Evolutionary conservation across 64 coral and sea anemone genomes (phyloP).

Genomic region (Hydrozoanthus tunicans): DNA sequence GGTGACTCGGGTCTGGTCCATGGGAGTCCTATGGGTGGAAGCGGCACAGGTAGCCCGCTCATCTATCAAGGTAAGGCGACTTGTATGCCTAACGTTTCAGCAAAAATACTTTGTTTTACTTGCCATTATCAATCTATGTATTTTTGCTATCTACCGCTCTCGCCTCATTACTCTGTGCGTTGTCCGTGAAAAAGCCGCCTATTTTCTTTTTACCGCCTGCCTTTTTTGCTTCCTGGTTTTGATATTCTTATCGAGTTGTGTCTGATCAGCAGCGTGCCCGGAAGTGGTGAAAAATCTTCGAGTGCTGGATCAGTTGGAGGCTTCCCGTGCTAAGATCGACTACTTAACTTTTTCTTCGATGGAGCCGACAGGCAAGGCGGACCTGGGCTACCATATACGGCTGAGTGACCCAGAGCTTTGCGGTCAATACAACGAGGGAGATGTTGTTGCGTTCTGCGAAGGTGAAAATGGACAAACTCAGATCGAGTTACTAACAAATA

Average conservation of each 20-base stretch:
- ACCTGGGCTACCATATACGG: slow-evolving; percentile 85
- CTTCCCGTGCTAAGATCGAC: slow-evolving; percentile 42
- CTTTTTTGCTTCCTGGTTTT: not conserved
- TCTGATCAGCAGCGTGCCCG: not conserved
- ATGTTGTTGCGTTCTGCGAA: slow-evolving; percentile 86
- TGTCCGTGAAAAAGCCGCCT: no score
- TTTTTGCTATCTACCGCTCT: no score
- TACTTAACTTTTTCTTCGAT: slow-evolving; percentile 7
- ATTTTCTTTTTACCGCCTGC: not conserved
- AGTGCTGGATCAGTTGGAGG: slow-evolving; percentile 34
- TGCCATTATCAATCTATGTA: not conserved
- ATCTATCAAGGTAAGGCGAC: not conserved
- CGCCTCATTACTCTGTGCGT: no score
- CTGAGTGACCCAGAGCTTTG: slow-evolving; percentile 69
- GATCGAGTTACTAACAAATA: slow-evolving; percentile 77
- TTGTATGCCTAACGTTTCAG: not conserved
- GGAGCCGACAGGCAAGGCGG: slow-evolving; percentile 32
- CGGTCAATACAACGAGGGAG: slow-evolving; percentile 70
- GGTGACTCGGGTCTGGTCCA: not conserved
- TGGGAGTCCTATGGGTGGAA: slow-evolving; percentile 1
- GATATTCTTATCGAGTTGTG: not conserved
- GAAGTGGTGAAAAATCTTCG: slow-evolving; percentile 7
- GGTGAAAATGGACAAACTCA: slow-evolving; percentile 67
- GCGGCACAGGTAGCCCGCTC: not conserved
- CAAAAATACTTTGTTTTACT: not conserved